Base-by-base conservation (phyloP, 1,140 invertebrate genomes). In the Heliothis virescens region DNA sequence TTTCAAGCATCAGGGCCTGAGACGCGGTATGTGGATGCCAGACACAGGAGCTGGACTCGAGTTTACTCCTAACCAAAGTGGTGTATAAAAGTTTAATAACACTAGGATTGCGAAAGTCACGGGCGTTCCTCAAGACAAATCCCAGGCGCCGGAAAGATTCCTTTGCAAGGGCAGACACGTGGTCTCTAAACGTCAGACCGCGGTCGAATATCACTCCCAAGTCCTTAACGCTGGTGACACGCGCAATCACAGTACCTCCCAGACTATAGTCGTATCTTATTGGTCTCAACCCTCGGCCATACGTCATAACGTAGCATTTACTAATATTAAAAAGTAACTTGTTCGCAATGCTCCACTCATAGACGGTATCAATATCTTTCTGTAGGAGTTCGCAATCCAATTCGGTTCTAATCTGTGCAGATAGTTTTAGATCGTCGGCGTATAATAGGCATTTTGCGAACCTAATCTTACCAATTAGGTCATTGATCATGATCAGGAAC, bases 381-480 rank as follows among this genome's bases (percentile, higher is more conserved):
- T 62, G 59, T 34, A 62, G 26, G 5, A 62, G 59, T 62, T 62
- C 9, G 59, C 26, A 62, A 34, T 62, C 59, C 26, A 13, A 21
- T 0, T 62, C 59, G 2, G 59, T 62, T 62, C 59, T 29, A 12
- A 34, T 34, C 12, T 62, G 59, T 2, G 59, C 59, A n/a, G 9
- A 21, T n/a, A 62, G 15, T 34, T 62, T 62, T 34, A 62, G 26
- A 9, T 62, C 26, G 15, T 62, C 59, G 59, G 59, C 59, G 15
- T 62, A 62, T 62, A 62, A 10, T 9, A 62, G 59, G 12, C 59
- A 62, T 62, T 62, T 62, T 1, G 59, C 59, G 9, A 34, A 34
- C 16, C 11, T 26, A 62, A 62, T 2, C 1, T n/a, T 62, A 15
- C 3, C 13, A 7, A n/a, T 62, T 2, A 62, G 15, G 59, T 62